Base-by-base conservation (phyloP, 2,113 vertebrate species). In the Ascaphus truei region DNA sequence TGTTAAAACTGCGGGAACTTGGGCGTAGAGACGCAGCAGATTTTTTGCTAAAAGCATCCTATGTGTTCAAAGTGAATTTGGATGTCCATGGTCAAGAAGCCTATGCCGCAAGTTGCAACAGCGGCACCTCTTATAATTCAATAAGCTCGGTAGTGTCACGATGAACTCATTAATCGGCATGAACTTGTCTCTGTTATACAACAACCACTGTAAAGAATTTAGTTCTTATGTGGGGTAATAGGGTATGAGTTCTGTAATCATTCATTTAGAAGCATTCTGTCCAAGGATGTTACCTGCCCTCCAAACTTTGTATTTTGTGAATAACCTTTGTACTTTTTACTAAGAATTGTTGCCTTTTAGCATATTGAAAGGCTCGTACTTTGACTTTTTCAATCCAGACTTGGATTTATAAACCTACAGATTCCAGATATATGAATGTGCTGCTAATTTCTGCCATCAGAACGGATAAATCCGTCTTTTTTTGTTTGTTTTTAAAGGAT, bases 81-180 rank as follows among this genome's bases (percentile, higher is more conserved):
- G 96, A 98, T 55, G 87, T 81, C 41, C 90, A 81, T 13, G 90
- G 93, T 62, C 83, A 89, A 66, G 93, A 92, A 20, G 76, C 85
- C 57, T 95, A 96, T 57, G 90, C 89, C 22, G 91, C 93, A 2
- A 88, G 91, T 76, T 97, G 96, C 82, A 98, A 98, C 63, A 96
- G 96, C 1, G 95, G 94, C 50, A 97, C 92, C 0, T 96, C 96
- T 3, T 97, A 98, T 51, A 98, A 98, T 81, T 99, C 97, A 1
- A 97, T 99, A 83, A 98, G 96, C 81, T 99, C 97, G 0, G 96
- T 98, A 48, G 86, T 98, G 60, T 99, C 97, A 45, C 92, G 96
- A 81, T 99, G 91, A 94, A 80, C 75, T 29, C 33, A 75, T 57
- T 30, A 52, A 58, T 75, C 45, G 58, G 57, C 36, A 26, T 65